Evolutionary conservation across 2,113 vertebrate genomes (phyloP), one percentile per base, ranked within the genome.

Genomic region (Lucifuga dentata): DNA sequence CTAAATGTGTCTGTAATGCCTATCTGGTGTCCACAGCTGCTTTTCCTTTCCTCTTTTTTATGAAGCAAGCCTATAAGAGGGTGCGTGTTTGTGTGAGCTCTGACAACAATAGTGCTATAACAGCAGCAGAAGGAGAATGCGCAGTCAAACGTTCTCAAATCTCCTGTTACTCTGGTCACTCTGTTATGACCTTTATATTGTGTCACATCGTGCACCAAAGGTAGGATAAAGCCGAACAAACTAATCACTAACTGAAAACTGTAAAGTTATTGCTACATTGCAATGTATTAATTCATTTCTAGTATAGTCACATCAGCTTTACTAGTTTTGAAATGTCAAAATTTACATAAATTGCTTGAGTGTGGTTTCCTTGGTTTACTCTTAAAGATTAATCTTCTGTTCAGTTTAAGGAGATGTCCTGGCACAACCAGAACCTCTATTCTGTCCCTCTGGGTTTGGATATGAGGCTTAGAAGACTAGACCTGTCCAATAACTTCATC

Each of bases 401-500:
- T 85, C 45, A 76, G 81, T 86, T 81, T 26, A 78, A 78, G 0
- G 80, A 78, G 62, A 68, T 89, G 77, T 93, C 90, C 62, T 95
- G 92, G 88, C 87, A 68, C 61, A 87, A 87, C 24, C 68, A 35
- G 1, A 86, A 88, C 51, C 92, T 95, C 50, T 59, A 2, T 24
- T 86, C 74, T 15, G 78, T 95, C 60, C 95, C 94, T 2, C 20
- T 65, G 77, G 79, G 76, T 32, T 69, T 95, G 17, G 60, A 89
- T 65, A 45, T 23, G 36, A 90, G 66, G 29, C 74, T 93, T 3
- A 84, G 83, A 83, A 74, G 83, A 45, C 85, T 95, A 0, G 91
- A 94, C 82, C 80, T 95, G 65, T 94, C 93, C 86, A 87, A 92
- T 83, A 95, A 95, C 81, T 78, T 91, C 81, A 92, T 96, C 80